Percentiles rank a stretch among this genome's conserved stretches.
These are phyloP conservation scores for Dinomys branickii DNA, from an alignment of 2,113 vertebrate genomes.

Conservation along the genomic window DNA sequence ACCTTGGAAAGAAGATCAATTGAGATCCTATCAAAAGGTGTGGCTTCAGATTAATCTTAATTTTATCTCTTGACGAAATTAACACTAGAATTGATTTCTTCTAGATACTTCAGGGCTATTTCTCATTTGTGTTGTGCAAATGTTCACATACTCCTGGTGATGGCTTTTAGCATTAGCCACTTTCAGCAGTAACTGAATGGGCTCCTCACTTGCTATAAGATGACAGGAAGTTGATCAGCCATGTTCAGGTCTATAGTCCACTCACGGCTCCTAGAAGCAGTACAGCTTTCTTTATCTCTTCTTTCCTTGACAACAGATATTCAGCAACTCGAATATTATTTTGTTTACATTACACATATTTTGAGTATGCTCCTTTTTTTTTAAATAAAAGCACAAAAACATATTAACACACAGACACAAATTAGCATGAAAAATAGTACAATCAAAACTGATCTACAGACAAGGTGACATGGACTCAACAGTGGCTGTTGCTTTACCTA, in stretches of 20 bases:
- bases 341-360: background rate
- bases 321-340: background rate
- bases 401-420: too few relatives aligned
- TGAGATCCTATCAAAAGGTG: slow-evolving; percentile 54
- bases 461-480: too few relatives aligned
- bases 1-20: slow-evolving; percentile 50
- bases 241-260: background rate
- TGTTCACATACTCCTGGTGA: background rate
- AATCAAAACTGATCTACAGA: too few relatives aligned
- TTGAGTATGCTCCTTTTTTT: background rate
- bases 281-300: background rate
- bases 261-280: background rate
- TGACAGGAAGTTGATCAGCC: slow-evolving; percentile 37
- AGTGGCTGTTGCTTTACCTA: too few relatives aligned
- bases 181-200: slow-evolving; percentile 13
- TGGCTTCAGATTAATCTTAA: slow-evolving; percentile 57
- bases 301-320: background rate
- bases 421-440: too few relatives aligned
- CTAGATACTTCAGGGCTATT: background rate
- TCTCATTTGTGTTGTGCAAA: slow-evolving; percentile 32
- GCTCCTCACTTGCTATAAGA: background rate
- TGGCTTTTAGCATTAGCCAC: background rate
- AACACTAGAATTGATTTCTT: slow-evolving; percentile 13
- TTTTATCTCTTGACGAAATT: slow-evolving; percentile 47
- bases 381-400: too few relatives aligned